Percentiles rank a stretch among this genome's conserved stretches.
phyloP scores from a whole-genome alignment of 2,888 invertebrate species.

The Oxycera nigricornis region DNA sequence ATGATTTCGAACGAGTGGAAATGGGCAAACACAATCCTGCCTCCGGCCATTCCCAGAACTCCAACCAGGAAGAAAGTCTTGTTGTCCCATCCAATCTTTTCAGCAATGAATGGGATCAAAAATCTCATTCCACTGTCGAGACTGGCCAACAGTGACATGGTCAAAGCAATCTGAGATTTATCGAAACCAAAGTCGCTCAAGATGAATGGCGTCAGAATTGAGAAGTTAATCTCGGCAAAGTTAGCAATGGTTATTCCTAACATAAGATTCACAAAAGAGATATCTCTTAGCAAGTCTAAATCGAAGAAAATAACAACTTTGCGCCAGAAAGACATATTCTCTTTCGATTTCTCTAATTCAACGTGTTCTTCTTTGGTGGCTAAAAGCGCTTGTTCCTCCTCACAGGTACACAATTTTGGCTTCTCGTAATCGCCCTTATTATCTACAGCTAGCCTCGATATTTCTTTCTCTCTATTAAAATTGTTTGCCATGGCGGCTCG shows the following conservation, averaged over 20 bases:
- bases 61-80: conserved; percentile 75
- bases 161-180: conserved; percentile 67
- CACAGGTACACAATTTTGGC: conserved; percentile 52
- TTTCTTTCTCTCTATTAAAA: conserved; percentile 68
- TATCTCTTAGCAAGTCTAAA: conserved; percentile 72
- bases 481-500: conserved; percentile 60
- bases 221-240: conserved; percentile 76
- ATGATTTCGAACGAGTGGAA: conserved; percentile 66
- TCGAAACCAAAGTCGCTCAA: conserved; percentile 71
- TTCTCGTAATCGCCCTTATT: neutral
- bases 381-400: conserved; percentile 48
- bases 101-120: conserved; percentile 72
- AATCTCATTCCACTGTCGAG: conserved; percentile 72
- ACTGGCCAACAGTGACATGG: conserved; percentile 73
- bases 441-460: conserved; percentile 59
- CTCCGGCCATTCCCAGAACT: conserved; percentile 70
- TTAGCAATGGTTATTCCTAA: conserved; percentile 74
- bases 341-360: conserved; percentile 34
- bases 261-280: conserved; percentile 74
- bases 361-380: conserved; percentile 57
- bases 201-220: conserved; percentile 75
- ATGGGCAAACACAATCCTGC: conserved; percentile 68
- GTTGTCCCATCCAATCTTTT: conserved; percentile 74
- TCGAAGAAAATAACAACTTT: conserved; percentile 71
- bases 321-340: conserved; percentile 54